phyloP scores from a whole-genome alignment of 1,140 invertebrate species.

The Zelostemma sp. region DNA sequence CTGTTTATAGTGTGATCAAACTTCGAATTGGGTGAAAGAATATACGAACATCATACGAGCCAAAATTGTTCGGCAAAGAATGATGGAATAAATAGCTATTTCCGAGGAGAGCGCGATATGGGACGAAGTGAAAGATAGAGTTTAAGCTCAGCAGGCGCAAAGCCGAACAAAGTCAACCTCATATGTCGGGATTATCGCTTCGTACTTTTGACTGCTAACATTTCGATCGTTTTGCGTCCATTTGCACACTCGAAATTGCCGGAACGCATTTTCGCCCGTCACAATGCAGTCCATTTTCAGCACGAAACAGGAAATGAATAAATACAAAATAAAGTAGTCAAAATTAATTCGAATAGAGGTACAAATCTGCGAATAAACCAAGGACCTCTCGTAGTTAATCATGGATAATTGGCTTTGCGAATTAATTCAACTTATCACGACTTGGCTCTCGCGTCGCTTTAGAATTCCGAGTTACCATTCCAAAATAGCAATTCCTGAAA shows the following conservation, averaged over 20 bases:
- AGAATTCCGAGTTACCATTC: conserved; percentile 27
- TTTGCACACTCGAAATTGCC: conserved; percentile 23
- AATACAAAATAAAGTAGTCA: neutral
- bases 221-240: conserved; percentile 24
- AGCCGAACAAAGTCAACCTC: conserved; percentile 45
- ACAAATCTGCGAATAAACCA: neutral
- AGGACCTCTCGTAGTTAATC: neutral
- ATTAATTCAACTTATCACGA: conserved; percentile 1
- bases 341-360: neutral
- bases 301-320: neutral
- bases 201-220: too few relatives aligned
- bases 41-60: neutral
- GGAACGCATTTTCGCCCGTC: conserved; percentile 14
- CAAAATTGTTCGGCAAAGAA: conserved; percentile 4
- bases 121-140: conserved; percentile 9
- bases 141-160: conserved; percentile 3
- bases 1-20: neutral
- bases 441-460: neutral
- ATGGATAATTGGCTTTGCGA: conserved; percentile 4
- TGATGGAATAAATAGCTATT: conserved; percentile 17
- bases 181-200: conserved; percentile 53
- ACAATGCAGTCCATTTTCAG: conserved; percentile 10
- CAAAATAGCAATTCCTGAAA: conserved; percentile 24
- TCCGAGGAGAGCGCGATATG: conserved; percentile 1
- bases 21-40: neutral